Conservation (phyloP, 1,140 invertebrate genomes). For the Neodiprion fabricii region DNA sequence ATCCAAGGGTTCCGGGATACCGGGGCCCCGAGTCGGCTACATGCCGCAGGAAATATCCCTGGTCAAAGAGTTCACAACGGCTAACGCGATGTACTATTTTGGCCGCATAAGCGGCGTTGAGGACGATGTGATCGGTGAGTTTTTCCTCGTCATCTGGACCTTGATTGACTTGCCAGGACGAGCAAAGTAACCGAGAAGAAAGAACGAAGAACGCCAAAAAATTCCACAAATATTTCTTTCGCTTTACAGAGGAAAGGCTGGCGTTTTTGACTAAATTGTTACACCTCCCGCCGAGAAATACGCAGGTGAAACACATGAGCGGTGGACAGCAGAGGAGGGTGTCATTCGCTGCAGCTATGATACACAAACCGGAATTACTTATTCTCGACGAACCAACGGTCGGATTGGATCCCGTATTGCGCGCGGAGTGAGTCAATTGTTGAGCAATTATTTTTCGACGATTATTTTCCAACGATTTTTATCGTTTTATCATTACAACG, state of each 20-base stretch:
- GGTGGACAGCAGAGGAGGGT: slow-evolving; percentile 90
- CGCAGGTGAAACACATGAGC: slow-evolving; percentile 72
- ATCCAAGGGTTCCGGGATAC: slow-evolving; percentile 74
- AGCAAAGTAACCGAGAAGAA: neutral
- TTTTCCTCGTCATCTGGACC: neutral
- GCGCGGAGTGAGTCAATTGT: slow-evolving; percentile 73
- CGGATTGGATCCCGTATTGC: slow-evolving; percentile 87
- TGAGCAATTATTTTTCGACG: neutral
- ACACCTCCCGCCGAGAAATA: slow-evolving; percentile 71
- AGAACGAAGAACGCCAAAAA: too few species aligned
- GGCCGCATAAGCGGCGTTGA: slow-evolving; percentile 85
- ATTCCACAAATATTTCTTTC: neutral
- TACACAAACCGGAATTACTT: slow-evolving; percentile 87
- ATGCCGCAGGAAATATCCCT: slow-evolving; percentile 92
- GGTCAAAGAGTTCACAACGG: slow-evolving; percentile 85
- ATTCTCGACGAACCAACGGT: slow-evolving; percentile 95
- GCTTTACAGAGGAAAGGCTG: slow-evolving; percentile 64
- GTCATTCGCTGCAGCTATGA: slow-evolving; percentile 84
- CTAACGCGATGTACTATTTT: slow-evolving; percentile 87
- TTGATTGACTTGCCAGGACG: neutral
- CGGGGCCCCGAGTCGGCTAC: slow-evolving; percentile 81
- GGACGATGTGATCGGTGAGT: slow-evolving; percentile 64
- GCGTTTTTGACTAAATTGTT: slow-evolving; percentile 75
- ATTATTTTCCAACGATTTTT: neutral
- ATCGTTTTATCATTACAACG: neutral